Evolutionary conservation across 2,113 vertebrate genomes (phyloP).

Genomic region (Otis tarda): DNA sequence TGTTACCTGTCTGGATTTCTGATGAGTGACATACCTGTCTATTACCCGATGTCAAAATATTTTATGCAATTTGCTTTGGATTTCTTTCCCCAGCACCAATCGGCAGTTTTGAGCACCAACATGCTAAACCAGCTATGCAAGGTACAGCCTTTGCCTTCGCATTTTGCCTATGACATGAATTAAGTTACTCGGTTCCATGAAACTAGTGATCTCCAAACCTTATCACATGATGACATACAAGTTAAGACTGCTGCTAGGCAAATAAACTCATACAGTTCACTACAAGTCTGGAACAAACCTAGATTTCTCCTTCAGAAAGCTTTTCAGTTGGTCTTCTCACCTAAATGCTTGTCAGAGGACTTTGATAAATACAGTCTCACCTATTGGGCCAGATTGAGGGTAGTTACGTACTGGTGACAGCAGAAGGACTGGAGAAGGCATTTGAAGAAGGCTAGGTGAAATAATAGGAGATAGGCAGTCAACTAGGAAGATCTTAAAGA

Average conservation of each 20-base stretch:
- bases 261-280: neutral
- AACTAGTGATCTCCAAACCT: neutral
- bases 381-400: neutral
- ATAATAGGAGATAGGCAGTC: neutral
- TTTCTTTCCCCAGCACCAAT: neutral
- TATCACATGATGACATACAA: neutral
- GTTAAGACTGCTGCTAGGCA: neutral
- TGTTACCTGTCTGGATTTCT: neutral
- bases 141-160: neutral
- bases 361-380: neutral
- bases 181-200: neutral
- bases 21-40: neutral
- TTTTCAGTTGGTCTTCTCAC: neutral
- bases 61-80: neutral
- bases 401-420: neutral
- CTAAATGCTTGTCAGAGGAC: accelerated
- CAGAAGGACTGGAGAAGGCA: neutral
- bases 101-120: accelerated
- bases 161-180: accelerated
- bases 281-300: neutral
- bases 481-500: neutral
- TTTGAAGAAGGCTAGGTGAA: neutral
- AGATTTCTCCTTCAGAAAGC: neutral
- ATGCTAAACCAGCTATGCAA: neutral
- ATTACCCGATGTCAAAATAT: neutral